Evolutionary conservation across 2,113 vertebrate species (phyloP).

Genomic region (Pipa parva): DNA sequence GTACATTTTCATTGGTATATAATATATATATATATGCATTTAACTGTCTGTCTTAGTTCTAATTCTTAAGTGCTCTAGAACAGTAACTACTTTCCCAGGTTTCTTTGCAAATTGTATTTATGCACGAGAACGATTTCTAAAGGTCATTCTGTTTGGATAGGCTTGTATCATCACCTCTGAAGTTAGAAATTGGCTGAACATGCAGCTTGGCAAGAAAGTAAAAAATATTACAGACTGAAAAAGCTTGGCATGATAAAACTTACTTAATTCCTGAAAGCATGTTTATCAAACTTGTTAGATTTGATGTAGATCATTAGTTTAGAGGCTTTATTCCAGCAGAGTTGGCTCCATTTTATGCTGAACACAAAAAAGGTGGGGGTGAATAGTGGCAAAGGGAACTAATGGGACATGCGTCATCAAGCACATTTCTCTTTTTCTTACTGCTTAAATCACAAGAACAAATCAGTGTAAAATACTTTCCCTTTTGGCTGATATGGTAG

Average conservation of each 20-base stretch:
- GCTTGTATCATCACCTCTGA: not conserved
- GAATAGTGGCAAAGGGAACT: not conserved
- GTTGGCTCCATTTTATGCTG: constrained; percentile 5
- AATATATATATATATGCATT: too few relatives aligned
- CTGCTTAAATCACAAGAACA: too few relatives aligned
- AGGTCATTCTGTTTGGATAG: not conserved
- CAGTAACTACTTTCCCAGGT: not conserved
- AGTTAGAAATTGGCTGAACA: constrained; percentile 12
- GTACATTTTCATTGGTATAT: too few relatives aligned
- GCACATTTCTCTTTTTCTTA: not conserved
- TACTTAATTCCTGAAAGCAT: constrained; percentile 17
- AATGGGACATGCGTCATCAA: not conserved
- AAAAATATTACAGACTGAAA: constrained; percentile 3
- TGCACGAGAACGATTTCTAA: not conserved
- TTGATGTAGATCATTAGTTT: constrained; percentile 35
- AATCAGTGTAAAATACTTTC: too few relatives aligned
- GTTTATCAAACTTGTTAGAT: constrained; percentile 33
- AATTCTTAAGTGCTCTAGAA: not conserved
- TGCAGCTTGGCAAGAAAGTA: constrained; percentile 2
- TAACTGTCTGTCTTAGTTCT: not conserved
- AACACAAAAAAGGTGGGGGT: not conserved
- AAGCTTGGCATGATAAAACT: constrained; percentile 8
- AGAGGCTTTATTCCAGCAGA: constrained; percentile 9
- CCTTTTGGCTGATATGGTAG: too few relatives aligned
- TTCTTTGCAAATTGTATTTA: not conserved